These are phyloP conservation scores for Cryptops parisi DNA, from an alignment of 2,888 invertebrate genomes.

Conservation along the genomic window DNA sequence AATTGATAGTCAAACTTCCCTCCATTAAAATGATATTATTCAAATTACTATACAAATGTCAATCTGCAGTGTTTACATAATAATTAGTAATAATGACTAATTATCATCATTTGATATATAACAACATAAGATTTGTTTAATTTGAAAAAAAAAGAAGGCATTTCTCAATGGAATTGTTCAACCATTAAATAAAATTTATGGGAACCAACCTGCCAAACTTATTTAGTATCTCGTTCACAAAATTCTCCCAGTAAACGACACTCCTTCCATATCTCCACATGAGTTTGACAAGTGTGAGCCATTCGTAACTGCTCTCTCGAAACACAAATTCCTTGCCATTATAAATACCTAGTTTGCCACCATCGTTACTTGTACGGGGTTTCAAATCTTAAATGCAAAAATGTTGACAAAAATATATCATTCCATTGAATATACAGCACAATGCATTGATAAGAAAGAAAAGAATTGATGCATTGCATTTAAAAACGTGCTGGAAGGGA, in stretches of 20 bases:
- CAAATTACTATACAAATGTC: no score
- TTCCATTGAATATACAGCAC: no score
- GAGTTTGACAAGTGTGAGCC: constrained; percentile 35
- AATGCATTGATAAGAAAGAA: no score
- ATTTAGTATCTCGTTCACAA: constrained; percentile 31
- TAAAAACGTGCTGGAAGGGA: neutral
- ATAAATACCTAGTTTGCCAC: constrained; percentile 35
- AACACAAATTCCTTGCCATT: constrained; percentile 41
- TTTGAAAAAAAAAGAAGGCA: no score
- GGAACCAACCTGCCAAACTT: constrained; percentile 32
- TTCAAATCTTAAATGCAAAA: constrained; percentile 27
- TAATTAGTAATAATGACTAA: no score
- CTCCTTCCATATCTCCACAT: constrained; percentile 43
- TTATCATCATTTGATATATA: no score
- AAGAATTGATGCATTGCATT: neutral
- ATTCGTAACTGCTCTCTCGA: constrained; percentile 35
- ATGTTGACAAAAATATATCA: constrained; percentile 4
- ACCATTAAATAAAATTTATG: neutral
- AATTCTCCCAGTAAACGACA: constrained; percentile 34
- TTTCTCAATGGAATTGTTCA: constrained; percentile 5
- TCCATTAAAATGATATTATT: no score
- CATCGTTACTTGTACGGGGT: constrained; percentile 20
- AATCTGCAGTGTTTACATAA: no score
- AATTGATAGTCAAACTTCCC: no score
- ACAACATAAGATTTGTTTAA: no score